phyloP scores from a whole-genome alignment of 2,888 invertebrate genomes.

The Rhorus exstirpatorius region DNA sequence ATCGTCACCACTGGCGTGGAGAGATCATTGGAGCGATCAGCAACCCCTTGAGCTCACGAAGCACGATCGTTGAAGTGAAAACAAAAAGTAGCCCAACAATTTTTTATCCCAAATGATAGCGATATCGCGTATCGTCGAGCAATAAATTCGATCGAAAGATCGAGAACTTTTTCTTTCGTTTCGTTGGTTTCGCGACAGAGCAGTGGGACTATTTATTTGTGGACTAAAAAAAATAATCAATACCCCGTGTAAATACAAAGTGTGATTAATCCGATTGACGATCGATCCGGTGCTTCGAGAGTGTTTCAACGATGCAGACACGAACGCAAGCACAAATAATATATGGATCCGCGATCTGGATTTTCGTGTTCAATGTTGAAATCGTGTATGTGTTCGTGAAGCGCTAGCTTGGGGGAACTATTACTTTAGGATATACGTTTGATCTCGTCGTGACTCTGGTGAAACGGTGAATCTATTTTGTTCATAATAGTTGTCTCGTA shows the following conservation, averaged over 20 bases:
- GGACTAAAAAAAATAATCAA: neutral
- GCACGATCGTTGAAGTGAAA: conserved; percentile 89
- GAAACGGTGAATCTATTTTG: conserved; percentile 64
- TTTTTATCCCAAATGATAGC: too few relatives aligned
- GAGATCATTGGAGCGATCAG: conserved; percentile 85
- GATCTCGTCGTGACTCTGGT: conserved; percentile 50
- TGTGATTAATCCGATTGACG: neutral
- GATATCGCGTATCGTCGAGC: neutral
- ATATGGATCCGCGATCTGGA: neutral
- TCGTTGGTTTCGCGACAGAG: neutral
- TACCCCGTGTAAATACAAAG: neutral
- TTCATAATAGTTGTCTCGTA: conserved; percentile 54
- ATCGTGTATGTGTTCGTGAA: neutral
- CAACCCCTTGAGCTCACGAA: conserved; percentile 91
- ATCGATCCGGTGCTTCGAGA: neutral
- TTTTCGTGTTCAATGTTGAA: neutral
- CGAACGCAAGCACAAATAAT: conserved; percentile 2
- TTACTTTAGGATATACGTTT: conserved; percentile 9
- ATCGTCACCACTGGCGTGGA: conserved; percentile 84
- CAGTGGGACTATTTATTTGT: neutral
- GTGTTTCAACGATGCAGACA: neutral
- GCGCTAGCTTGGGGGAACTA: neutral
- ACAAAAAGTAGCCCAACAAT: neutral
- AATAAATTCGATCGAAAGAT: neutral
- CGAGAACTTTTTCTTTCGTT: neutral